These are phyloP conservation scores for Halictus quadricinctus DNA, from an alignment of 2,888 invertebrate species.

Conservation along the genomic window DNA sequence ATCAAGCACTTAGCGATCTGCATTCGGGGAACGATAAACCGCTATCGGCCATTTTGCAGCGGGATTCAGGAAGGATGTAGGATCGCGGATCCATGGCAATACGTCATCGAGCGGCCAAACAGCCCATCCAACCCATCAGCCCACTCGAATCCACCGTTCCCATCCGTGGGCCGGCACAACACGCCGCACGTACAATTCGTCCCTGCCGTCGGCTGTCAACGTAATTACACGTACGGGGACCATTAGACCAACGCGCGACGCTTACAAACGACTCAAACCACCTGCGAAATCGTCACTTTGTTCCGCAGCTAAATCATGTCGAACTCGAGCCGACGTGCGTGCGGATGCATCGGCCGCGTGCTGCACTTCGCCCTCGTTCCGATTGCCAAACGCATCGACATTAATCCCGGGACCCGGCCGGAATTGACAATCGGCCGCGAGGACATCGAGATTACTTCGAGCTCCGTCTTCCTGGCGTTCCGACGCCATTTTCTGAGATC, in stretches of 20 bases:
- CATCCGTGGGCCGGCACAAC: conserved; percentile 44
- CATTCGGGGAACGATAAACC: not conserved
- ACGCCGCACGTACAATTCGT: conserved; percentile 64
- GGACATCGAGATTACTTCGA: not conserved
- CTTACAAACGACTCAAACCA: conserved; percentile 71
- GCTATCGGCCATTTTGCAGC: not conserved
- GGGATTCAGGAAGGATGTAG: conserved; percentile 31
- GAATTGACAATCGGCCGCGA: not conserved
- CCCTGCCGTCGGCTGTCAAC: conserved; percentile 66
- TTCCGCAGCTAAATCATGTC: conserved; percentile 67
- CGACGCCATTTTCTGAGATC: not conserved
- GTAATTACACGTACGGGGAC: conserved; percentile 72
- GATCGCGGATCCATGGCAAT: conserved; percentile 38
- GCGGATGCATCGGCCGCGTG: conserved; percentile 37
- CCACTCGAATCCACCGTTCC: conserved; percentile 46
- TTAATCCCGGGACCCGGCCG: conserved; percentile 11
- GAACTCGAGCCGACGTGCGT: conserved; percentile 25
- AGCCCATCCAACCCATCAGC: conserved; percentile 43
- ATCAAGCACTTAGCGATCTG: conserved; percentile 15
- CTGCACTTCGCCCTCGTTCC: conserved; percentile 40
- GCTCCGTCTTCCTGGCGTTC: not conserved
- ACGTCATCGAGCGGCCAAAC: conserved; percentile 51
- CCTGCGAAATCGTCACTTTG: conserved; percentile 74
- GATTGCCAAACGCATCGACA: conserved; percentile 19
- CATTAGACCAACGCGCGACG: conserved; percentile 70